These are phyloP conservation scores for Drosophila neocordata DNA, from an alignment of 1,140 invertebrate species.

Conservation along the genomic window DNA sequence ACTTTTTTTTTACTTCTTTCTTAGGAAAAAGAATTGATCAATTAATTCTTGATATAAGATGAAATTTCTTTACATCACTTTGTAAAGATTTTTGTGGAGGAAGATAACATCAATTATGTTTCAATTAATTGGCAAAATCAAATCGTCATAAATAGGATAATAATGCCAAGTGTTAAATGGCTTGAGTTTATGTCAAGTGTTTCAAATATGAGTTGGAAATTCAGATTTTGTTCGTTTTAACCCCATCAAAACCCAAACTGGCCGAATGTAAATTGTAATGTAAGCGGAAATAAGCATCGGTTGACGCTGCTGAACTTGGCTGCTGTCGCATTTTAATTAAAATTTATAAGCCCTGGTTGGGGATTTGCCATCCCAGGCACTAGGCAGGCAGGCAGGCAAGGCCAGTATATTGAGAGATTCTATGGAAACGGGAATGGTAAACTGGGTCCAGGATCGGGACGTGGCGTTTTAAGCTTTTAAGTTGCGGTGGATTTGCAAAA, in stretches of 20 bases:
- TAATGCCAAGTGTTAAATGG: conserved; percentile 8
- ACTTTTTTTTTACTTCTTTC: too few species aligned
- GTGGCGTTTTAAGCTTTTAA: conserved; percentile 78
- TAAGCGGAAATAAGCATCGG: conserved; percentile 76
- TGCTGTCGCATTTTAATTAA: conserved; percentile 73
- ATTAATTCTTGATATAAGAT: too few species aligned
- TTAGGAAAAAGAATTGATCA: too few species aligned
- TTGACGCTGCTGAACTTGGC: conserved; percentile 42
- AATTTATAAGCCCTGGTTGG: conserved; percentile 77
- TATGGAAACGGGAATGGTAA: conserved; percentile 3
- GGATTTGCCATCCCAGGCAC: conserved; percentile 71
- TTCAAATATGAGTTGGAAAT: conserved; percentile 24
- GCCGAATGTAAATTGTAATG: conserved; percentile 75
- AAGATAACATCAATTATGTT: background rate
- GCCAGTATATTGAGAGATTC: background rate
- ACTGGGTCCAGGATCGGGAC: conserved; percentile 17
- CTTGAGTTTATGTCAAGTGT: conserved; percentile 1
- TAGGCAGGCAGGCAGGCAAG: conserved; percentile 28
- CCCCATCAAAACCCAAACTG: background rate
- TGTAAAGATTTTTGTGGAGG: background rate
- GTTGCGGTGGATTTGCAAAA: conserved; percentile 71
- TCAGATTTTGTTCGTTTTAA: background rate
- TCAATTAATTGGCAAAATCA: background rate
- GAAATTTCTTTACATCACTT: too few species aligned
- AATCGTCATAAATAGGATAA: conserved; percentile 3